Evolutionary conservation across 2,888 invertebrate genomes (phyloP), one percentile per base, ranked within the genome.

Genomic region (Sesamia inferens): DNA sequence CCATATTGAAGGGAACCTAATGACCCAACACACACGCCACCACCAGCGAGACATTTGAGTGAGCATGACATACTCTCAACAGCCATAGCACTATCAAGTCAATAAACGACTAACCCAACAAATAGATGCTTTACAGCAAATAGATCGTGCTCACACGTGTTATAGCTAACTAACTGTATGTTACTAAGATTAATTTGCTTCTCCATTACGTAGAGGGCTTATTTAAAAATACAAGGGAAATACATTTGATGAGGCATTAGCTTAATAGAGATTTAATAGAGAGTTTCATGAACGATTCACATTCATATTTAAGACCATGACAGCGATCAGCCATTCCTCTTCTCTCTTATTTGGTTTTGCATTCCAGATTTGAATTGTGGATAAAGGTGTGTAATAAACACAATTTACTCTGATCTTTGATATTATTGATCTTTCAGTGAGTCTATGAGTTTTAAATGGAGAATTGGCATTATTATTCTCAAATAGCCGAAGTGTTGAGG

Each of bases 381-480:
- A 42, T 48, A 42, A 61, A 65, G 14, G 55, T 44, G 55, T 11
- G 24, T 59, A 19, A 39, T 76, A 19, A 79, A 19, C 19, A 47
- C 39, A 42, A 67, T 67, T 74, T 64, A 22, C 57, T 67, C n/a
- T 63, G 47, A 63, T 74, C 74, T 77, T 57, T 62, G 57, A 54
- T 44, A 24, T 39, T 19, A 74, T 77, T 54, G 64, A 80, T 78
- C 63, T 48, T 42, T 31, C 39, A 54, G 31, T 77, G 54, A 67
- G 74, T 78, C 62, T 47, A 31, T 24, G 24, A 47, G 31, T 79
- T 54, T 73, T 10, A 73, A 54, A 44, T 47, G 22, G 39, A 62
- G 19, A 62, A 66, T 67, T 54, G 47, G n/a, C 31, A 42, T 47
- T 54, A 58, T 5, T 66, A 13, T 42, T 44, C 39, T 62, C 14